Percentiles rank a stretch among this genome's conserved stretches.
phyloP scores from a whole-genome alignment of 2,113 vertebrate species.

The Salvator merianae region DNA sequence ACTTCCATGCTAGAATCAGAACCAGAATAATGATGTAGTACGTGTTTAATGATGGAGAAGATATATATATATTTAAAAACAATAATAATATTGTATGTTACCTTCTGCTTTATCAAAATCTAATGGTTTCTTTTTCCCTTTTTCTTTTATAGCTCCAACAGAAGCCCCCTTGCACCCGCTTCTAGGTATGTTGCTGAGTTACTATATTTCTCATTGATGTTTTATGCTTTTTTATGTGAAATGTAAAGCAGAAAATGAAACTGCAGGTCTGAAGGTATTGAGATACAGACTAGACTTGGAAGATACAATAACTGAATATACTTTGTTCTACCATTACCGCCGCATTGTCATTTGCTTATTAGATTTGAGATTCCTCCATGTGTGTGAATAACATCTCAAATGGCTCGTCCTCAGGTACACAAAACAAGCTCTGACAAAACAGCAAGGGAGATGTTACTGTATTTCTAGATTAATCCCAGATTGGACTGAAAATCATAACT shows the following conservation, averaged over 20 bases:
- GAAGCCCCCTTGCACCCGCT: conserved; percentile 88
- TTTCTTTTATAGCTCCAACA: conserved; percentile 84
- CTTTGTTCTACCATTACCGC: conserved; percentile 26
- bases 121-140: conserved; percentile 34
- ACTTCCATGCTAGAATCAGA: not conserved
- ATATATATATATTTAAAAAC: not conserved
- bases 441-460: not conserved
- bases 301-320: conserved; percentile 22
- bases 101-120: not conserved
- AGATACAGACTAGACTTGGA: conserved; percentile 38
- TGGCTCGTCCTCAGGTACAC: conserved; percentile 2
- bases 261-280: conserved; percentile 15
- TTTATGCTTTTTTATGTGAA: not conserved
- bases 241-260: conserved; percentile 13
- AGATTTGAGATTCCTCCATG: not conserved
- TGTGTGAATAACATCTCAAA: not conserved
- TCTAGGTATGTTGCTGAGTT: conserved; percentile 81
- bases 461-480: conserved; percentile 29
- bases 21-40: not conserved
- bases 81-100: conserved; percentile 1
- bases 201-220: not conserved
- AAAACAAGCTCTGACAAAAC: conserved; percentile 8
- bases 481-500: conserved; percentile 19
- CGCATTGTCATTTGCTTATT: conserved; percentile 34
- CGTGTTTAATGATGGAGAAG: not conserved